Percentiles rank a stretch among this genome's conserved stretches.
These are phyloP conservation scores for Furcifer pardalis DNA, from an alignment of 2,797 vertebrate species.

Conservation along the genomic window DNA sequence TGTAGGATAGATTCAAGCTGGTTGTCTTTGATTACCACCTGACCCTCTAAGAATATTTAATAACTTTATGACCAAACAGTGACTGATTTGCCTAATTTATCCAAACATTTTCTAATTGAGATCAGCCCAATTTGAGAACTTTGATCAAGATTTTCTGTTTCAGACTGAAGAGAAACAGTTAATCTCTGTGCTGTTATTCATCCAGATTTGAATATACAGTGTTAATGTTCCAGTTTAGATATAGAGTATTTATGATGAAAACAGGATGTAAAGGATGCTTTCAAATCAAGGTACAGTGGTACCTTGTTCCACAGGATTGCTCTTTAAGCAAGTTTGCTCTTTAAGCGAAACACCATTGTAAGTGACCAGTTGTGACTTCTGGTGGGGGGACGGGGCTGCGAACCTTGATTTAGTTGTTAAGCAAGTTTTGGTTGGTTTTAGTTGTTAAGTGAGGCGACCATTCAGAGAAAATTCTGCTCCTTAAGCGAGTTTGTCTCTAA, in stretches of 20 bases:
- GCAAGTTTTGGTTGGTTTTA: too few relatives aligned
- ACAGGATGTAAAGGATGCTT: neutral
- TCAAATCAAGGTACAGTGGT: fast-evolving
- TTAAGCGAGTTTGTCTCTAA: too few relatives aligned
- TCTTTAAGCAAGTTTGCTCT: too few relatives aligned
- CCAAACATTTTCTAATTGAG: conserved; percentile 13
- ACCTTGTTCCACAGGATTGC: too few relatives aligned
- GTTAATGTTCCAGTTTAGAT: conserved; percentile 10
- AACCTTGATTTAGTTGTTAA: too few relatives aligned
- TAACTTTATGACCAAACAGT: conserved; percentile 15
- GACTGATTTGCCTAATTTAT: conserved; percentile 33
- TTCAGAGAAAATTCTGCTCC: too few relatives aligned
- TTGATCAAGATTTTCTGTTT: conserved; percentile 41
- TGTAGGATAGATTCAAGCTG: neutral
- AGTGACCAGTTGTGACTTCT: too few relatives aligned
- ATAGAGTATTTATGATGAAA: neutral
- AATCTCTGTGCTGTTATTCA: neutral
- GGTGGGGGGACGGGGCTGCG: too few relatives aligned
- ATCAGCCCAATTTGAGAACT: conserved; percentile 21
- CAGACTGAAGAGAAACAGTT: conserved; percentile 15
- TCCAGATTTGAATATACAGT: neutral
- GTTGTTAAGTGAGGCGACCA: too few relatives aligned
- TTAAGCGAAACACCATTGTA: too few relatives aligned
- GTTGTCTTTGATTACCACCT: conserved; percentile 26
- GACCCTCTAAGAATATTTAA: conserved; percentile 15